Conservation (phyloP, 2,888 invertebrate genomes). For the Listrodromus nycthemerus region DNA sequence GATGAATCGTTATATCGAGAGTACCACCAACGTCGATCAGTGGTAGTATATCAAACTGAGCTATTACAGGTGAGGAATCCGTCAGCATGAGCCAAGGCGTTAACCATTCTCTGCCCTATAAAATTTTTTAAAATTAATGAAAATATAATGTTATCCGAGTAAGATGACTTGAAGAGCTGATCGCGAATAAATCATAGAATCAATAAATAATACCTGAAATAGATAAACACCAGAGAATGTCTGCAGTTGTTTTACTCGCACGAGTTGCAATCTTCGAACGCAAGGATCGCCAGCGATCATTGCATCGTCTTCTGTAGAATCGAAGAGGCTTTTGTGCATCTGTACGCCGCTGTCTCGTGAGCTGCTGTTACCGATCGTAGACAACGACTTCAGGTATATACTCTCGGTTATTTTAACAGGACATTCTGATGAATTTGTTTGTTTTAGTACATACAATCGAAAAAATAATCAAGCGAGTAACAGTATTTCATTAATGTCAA, state of each 20-base stretch:
- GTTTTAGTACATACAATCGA: constrained; percentile 1
- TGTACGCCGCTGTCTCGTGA: constrained; percentile 61
- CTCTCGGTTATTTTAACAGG: constrained; percentile 77
- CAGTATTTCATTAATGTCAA: background rate
- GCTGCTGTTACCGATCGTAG: constrained; percentile 62
- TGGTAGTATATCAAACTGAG: constrained; percentile 83
- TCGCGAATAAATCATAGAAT: background rate
- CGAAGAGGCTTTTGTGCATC: constrained; percentile 69
- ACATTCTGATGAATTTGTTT: constrained; percentile 75
- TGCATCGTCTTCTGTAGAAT: constrained; percentile 66
- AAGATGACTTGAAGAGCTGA: background rate
- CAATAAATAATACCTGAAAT: constrained; percentile 80
- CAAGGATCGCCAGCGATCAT: constrained; percentile 76
- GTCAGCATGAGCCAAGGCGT: constrained; percentile 84
- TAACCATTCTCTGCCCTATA: constrained; percentile 84
- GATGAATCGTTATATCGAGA: constrained; percentile 82
- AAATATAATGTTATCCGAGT: background rate
- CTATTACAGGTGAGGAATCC: constrained; percentile 81
- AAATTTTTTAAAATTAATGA: constrained; percentile 30
- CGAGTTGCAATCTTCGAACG: constrained; percentile 83
- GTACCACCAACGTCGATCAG: constrained; percentile 85
- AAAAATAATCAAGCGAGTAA: background rate
- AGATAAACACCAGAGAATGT: constrained; percentile 85
- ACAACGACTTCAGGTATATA: constrained; percentile 71
- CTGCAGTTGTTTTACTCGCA: constrained; percentile 84